phyloP scores from a whole-genome alignment of 2,113 vertebrate species.

The Lepisosteus osseus region DNA sequence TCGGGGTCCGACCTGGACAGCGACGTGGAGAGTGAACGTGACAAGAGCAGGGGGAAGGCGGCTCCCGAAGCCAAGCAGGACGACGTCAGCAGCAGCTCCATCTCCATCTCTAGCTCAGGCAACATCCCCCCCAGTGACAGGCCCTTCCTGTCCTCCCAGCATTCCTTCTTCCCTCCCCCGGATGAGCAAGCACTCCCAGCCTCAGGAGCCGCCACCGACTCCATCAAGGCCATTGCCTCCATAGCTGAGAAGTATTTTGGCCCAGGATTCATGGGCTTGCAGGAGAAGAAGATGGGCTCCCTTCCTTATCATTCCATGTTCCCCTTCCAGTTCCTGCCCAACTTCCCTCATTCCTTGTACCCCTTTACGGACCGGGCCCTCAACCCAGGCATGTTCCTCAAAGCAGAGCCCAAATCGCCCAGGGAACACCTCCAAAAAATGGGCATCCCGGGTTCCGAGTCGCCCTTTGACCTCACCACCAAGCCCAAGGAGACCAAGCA shows the following conservation, averaged over 20 bases:
- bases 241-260: constrained; percentile 98
- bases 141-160: constrained; percentile 83
- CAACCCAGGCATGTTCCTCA: constrained; percentile 87
- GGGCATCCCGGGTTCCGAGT: constrained; percentile 69
- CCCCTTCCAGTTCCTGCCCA: constrained; percentile 93
- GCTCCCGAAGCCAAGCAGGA: constrained; percentile 68
- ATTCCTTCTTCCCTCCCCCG: constrained; percentile 91
- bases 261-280: constrained; percentile 91
- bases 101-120: constrained; percentile 64
- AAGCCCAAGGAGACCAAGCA: constrained; percentile 88
- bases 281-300: constrained; percentile 92
- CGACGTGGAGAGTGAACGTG: constrained; percentile 80
- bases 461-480: constrained; percentile 94
- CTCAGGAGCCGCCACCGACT: constrained; percentile 82
- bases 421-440: constrained; percentile 84
- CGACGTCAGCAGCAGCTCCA: constrained; percentile 61
- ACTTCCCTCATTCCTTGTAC: constrained; percentile 90
- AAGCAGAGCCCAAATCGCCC: constrained; percentile 92
- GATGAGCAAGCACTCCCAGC: constrained; percentile 88
- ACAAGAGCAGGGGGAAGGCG: constrained; percentile 64
- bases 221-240: constrained; percentile 97
- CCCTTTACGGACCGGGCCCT: constrained; percentile 87
- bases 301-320: constrained; percentile 95
- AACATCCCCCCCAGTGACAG: constrained; percentile 66
- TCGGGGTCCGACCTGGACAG: constrained; percentile 91